Base-by-base conservation (phyloP, 2,888 invertebrate genomes). In the Caenorhabditis wallacei region DNA sequence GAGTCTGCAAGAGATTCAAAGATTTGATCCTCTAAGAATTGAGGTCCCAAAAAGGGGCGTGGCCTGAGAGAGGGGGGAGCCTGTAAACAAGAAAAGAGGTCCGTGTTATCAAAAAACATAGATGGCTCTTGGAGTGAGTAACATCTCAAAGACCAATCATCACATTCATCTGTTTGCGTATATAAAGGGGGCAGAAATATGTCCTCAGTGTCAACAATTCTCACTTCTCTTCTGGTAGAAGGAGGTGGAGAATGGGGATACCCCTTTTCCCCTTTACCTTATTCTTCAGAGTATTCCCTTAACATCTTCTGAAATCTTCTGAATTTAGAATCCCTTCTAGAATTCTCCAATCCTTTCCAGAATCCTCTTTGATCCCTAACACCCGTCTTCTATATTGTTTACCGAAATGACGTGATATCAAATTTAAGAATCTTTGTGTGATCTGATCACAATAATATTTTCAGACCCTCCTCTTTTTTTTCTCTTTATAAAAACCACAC, bases 91-190 rank as follows among this genome's bases (percentile, higher is more conserved):
- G 43, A 30, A 30, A 30, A 30, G 30, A n/a, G 64, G 48, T 43
- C 18, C 64, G 30, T 68, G 37, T 35, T 18, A 22, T 71, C 71
- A 61, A 46, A 57, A 71, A 71, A 43, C 70, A 48, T 59, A 48
- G 26, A 71, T 70, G 70, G 59, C 59, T 71, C 71, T n/a, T 16
- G 46, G 3, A 18, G 46, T 48, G 46, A 48, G 61, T 46, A 61
- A 61, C 43, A 22, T 61, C 61, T 72, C 53, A 72, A 63, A 53
- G 61, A 63, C 72, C 72, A 72, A 53, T 54, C 63, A 72, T 20
- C 72, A 63, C 37, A 35, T 61, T 53, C 40, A n/a, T 20, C 37
- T 37, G 48, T 59, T 63, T 30, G 57, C 0, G 53, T 72, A 72
- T 72, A 72, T 61, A 72, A 72, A 22, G 16, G 59, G 30, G 5